Evolutionary conservation across 2,113 vertebrate species (phyloP), one percentile per base, ranked within the genome.

Genomic region (Calypte anna): DNA sequence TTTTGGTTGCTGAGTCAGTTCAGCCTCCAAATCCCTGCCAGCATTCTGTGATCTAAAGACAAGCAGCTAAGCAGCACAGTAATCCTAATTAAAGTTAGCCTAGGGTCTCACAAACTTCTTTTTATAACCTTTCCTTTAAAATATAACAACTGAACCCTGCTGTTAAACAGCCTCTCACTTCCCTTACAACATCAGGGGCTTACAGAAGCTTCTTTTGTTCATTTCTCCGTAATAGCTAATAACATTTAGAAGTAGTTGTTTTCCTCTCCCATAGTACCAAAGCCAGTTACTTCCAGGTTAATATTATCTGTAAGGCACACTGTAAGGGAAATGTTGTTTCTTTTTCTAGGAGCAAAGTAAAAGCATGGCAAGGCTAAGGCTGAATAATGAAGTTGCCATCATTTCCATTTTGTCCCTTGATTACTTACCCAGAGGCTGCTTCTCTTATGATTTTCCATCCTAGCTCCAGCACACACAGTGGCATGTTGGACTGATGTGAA

Each of bases 391-490:
- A 95, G 51, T 68, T 78, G 66, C n/a, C 58, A 46, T 46, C 3
- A 0, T 86, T 94, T 80, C 59, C 21, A 82, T 91, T 76, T 78
- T 12, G 55, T 57, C 55, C 38, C 67, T 19, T 82, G 81, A 87
- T 91, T 93, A 67, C 78, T 89, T 74, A 76, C 59, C 55, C 88
- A 94, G 88, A 81, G 88, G 75, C 67, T 80, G 73, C 70, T 93
- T 95, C 78, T 92, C 81, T 61, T 30, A 68, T 48, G 59, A 63
- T 64, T 62, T 69, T 80, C 86, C 82, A 70, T 69, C 36, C 67
- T 86, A 83, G 54, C 67, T 93, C 50, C 44, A 95, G 74, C 40
- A 74, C 30, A 69, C 30, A 16, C 81, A 46, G 80, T 93, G 84
- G 55, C 72, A 89, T 24, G 46, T 73, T 88, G 78, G 69, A 91